phyloP scores from a whole-genome alignment of 2,888 invertebrate species.

The Euclidia mi region DNA sequence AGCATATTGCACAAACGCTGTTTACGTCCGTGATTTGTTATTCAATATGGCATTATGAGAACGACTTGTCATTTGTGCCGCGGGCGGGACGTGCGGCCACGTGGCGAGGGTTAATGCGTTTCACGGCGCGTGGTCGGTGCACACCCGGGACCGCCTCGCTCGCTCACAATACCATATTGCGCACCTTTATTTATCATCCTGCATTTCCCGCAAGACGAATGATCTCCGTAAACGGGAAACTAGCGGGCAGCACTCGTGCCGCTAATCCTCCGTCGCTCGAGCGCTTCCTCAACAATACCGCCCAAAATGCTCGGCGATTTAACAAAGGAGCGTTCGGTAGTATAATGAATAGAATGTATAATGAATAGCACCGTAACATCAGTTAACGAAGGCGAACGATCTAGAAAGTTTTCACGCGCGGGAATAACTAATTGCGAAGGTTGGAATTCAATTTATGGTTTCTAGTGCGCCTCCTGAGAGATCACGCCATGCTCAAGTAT shows the following conservation, averaged over 20 bases:
- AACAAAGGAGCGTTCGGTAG: slow-evolving; percentile 86
- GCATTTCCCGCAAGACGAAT: slow-evolving; percentile 74
- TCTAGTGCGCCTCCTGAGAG: slow-evolving; percentile 88
- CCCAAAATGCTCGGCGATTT: slow-evolving; percentile 79
- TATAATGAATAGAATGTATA: slow-evolving; percentile 90
- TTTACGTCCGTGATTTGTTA: slow-evolving; percentile 58
- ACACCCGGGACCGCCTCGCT: slow-evolving; percentile 35
- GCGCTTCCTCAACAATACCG: slow-evolving; percentile 78
- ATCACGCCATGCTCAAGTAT: slow-evolving; percentile 88
- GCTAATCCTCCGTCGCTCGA: slow-evolving; percentile 77
- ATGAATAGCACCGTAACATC: slow-evolving; percentile 90
- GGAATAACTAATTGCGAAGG: slow-evolving; percentile 90
- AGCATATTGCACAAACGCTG: slow-evolving; percentile 61
- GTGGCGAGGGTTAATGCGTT: slow-evolving; percentile 67
- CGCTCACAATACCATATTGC: slow-evolving; percentile 66
- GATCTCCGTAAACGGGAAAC: slow-evolving; percentile 73
- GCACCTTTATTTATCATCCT: slow-evolving; percentile 78
- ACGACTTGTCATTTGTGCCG: slow-evolving; percentile 64
- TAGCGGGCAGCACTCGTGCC: slow-evolving; percentile 68
- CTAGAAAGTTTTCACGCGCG: slow-evolving; percentile 90
- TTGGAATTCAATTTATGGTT: slow-evolving; percentile 90
- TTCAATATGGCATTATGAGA: slow-evolving; percentile 65
- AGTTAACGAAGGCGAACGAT: slow-evolving; percentile 90
- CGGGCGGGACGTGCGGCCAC: slow-evolving; percentile 48
- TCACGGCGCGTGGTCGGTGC: slow-evolving; percentile 49